Percentiles rank a stretch among this genome's conserved stretches.
phyloP scores from a whole-genome alignment of 2,888 invertebrate species.

The Gryllus longicercus region DNA sequence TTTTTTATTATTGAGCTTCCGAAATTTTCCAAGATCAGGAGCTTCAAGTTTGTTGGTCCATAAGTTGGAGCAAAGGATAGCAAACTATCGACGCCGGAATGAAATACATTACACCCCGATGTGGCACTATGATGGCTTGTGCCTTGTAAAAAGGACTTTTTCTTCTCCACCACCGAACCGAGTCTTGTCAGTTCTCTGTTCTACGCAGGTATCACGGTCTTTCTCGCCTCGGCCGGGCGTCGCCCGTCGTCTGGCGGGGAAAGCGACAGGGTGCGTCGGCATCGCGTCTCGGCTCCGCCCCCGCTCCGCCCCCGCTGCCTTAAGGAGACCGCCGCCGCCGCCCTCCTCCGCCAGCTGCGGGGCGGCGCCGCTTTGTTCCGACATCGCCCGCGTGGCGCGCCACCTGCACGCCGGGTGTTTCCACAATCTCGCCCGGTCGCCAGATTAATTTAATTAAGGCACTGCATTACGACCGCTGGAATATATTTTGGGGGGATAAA shows the following conservation, averaged over 20 bases:
- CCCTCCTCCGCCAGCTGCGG: neutral
- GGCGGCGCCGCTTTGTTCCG: neutral
- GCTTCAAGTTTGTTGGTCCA: too few species aligned
- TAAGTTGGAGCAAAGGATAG: too few species aligned
- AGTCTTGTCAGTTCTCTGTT: too few species aligned
- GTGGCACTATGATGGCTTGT: too few species aligned
- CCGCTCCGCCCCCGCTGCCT: neutral
- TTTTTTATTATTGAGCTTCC: too few species aligned
- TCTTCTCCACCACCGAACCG: too few species aligned
- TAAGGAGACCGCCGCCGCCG: neutral
- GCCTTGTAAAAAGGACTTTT: too few species aligned
- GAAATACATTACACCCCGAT: too few species aligned
- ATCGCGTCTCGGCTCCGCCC: neutral
- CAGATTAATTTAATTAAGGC: conserved; percentile 17
- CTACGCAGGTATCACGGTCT: too few species aligned
- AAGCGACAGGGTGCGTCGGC: neutral
- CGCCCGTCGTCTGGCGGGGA: neutral
- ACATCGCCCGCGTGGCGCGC: neutral
- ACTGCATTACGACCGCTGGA: neutral
- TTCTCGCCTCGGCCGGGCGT: neutral
- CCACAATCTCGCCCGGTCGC: neutral
- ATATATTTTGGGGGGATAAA: neutral
- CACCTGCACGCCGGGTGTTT: neutral
- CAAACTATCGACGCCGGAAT: too few species aligned
- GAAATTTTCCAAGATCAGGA: too few species aligned